Percentiles rank a stretch among this genome's conserved stretches.
phyloP scores from a whole-genome alignment of 1,140 invertebrate species.

The Heliconius himera region DNA sequence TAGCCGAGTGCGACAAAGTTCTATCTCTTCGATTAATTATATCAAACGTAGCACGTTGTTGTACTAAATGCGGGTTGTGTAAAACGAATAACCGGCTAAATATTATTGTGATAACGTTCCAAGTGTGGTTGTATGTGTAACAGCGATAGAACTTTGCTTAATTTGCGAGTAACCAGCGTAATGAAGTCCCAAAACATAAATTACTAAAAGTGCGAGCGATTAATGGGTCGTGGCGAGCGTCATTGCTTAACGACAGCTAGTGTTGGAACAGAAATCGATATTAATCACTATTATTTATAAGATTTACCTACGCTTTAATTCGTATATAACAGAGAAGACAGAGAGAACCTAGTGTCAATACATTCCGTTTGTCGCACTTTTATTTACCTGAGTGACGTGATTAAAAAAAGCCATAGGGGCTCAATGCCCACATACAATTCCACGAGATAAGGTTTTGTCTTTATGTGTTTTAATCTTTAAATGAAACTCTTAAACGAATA shows the following conservation, averaged over 20 bases:
- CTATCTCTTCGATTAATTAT: background rate
- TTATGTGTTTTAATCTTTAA: too few relatives aligned
- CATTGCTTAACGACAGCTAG: constrained; percentile 36
- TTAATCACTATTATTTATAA: background rate
- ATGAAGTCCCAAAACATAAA: constrained; percentile 54
- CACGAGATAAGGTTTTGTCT: too few relatives aligned
- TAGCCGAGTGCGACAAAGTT: background rate
- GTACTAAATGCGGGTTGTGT: constrained; percentile 5
- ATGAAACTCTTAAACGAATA: too few relatives aligned
- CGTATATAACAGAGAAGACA: background rate
- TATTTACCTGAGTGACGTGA: too few relatives aligned
- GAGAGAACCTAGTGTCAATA: background rate
- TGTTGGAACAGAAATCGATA: constrained; percentile 26
- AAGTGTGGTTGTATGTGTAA: background rate
- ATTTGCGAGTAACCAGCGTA: constrained; percentile 31
- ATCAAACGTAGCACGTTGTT: background rate
- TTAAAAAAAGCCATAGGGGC: too few relatives aligned
- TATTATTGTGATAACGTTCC: constrained; percentile 8
- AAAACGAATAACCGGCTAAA: background rate
- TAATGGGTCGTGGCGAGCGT: constrained; percentile 50
- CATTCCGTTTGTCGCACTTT: background rate
- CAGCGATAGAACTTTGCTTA: constrained; percentile 11
- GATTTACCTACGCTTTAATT: background rate
- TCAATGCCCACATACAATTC: too few relatives aligned
- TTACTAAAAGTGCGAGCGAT: constrained; percentile 49